Conservation (phyloP, 2,797 vertebrate species). For the Meriones psammophilus region DNA sequence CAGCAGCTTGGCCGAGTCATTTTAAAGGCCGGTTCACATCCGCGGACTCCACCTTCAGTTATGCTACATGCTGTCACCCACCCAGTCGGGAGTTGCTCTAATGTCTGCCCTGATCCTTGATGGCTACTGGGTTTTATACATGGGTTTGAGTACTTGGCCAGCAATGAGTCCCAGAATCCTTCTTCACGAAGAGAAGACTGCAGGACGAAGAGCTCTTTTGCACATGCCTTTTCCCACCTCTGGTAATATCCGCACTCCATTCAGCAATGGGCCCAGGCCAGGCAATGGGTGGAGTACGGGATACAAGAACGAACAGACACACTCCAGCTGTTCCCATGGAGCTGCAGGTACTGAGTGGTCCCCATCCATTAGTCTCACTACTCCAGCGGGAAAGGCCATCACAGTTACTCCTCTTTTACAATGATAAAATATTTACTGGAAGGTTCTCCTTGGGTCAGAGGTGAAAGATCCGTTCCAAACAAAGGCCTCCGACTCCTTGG, state of each 20-base stretch:
- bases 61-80: neutral
- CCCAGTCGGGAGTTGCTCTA: neutral
- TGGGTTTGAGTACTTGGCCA: neutral
- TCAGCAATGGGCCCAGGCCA: neutral
- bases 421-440: neutral
- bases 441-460: neutral
- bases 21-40: neutral
- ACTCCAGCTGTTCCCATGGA: neutral
- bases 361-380: neutral
- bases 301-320: neutral
- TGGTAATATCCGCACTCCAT: neutral
- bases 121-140: neutral
- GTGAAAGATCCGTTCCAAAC: neutral
- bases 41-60: neutral
- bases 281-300: neutral
- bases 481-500: constrained; percentile 6
- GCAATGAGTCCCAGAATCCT: neutral
- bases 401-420: neutral
- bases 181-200: neutral
- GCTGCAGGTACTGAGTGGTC: neutral
- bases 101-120: neutral
- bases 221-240: neutral
- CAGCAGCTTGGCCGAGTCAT: neutral
- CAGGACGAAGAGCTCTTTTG: neutral
- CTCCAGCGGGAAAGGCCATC: constrained; percentile 12